Base-by-base conservation (phyloP, 2,797 vertebrate species). In the Bovichtus variegatus region DNA sequence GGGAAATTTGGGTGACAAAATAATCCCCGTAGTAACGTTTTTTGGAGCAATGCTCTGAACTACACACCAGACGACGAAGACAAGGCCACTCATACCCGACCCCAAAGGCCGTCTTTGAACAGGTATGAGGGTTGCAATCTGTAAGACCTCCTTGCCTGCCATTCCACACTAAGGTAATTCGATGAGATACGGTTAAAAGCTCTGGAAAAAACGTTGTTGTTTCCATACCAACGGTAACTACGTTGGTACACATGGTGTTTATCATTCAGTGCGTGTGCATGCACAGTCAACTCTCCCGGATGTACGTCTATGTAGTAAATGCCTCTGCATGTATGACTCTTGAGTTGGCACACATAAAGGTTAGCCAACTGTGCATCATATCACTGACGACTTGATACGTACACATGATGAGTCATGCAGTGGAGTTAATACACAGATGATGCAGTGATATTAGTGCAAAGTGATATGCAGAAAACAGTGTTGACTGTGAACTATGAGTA, bases 391-490 rank as follows among this genome's bases (percentile, higher is more conserved):
- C 62, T 63, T 65, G 63, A 77, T 65, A 44, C 43, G 38, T 60
- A 34, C 6, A 54, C 60, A 55, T 34, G 19, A 43, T 53, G 67
- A 81, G 69, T 83, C 76, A 81, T n/a, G 40, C 54, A 34, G 23
- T 21, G 12, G 25, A 51, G 34, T 36, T 19, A 36, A 61, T 36
- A 25, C 4, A 51, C 13, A 31, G 13, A 36, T 34, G 70, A 27
- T 36, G 31, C 44, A 19, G 9, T 21, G 34, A 6, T 23, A 46
- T 49, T 18, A 21, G 58, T 19, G 31, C 19, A n/a, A 54, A 67
- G 19, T 44, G 41, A 72, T 41, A n/a, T 7, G 61, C 12, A 63
- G 41, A 64, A 61, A 63, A 71, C 27, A 55, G 15, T 61, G 34
- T 7, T 55, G 46, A 74, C 43, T 51, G 43, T 53, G 21, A 67